Evolutionary conservation across 2,113 vertebrate genomes (phyloP), one percentile per base, ranked within the genome.

Genomic region (Crocuta crocuta): DNA sequence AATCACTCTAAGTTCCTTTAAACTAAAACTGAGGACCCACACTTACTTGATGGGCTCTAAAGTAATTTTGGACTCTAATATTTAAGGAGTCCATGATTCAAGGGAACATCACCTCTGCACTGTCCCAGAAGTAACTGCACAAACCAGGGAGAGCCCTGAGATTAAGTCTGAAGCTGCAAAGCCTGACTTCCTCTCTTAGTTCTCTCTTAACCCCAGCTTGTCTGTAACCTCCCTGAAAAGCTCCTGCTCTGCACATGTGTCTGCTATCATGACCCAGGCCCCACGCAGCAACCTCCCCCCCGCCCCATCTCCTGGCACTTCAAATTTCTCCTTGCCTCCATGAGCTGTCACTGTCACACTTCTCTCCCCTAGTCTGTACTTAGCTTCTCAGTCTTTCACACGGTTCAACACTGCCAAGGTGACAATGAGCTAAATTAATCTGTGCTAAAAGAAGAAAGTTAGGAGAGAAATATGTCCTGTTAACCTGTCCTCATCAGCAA

Each of bases 351-450:
- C 61, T 50, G 35, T 78, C 84, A 94, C 28, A 61, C 71, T 78
- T 94, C 35, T 93, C 81, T 74, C 71, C 35, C 50, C 84, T 65
- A 9, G 48, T 80, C n/a, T 28, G 16, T 33, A 26, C 21, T 74
- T 61, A 66, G 45, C 70, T 78, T 81, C 68, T 71, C 81, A 70
- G 50, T 65, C 85, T 93, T 31, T 87, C 33, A 43, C 85, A 91
- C 33, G 33, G 23, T 33, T 96, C 63, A 83, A 24, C 33, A 70
- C 10, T 74, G 53, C 53, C 61, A 92, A 89, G 26, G 78, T 79
- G 78, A 74, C 45, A 71, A 26, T 33, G 68, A 89, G 73, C n/a
- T 93, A 93, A 92, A 66, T 35, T 78, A 78, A 97, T 97, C 53
- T 63, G 55, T 50, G 55, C 73, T 95, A 82, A 94, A 63, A 53